Evolutionary conservation across 2,888 invertebrate genomes (phyloP).

Genomic region (Cheiracanthium punctorium): DNA sequence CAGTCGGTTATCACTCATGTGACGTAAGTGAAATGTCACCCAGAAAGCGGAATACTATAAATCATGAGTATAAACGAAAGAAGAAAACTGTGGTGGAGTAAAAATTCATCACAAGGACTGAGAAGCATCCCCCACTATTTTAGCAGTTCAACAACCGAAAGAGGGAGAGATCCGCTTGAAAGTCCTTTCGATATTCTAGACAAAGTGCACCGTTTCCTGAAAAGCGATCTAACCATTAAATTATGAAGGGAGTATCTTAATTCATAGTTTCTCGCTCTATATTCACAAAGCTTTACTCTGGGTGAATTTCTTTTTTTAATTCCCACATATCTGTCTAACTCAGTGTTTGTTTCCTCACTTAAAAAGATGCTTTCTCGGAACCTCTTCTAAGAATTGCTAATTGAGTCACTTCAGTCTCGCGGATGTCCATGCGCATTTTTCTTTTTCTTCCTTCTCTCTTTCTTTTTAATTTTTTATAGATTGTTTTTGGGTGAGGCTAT

Average conservation of each 20-base stretch:
- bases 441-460: background rate
- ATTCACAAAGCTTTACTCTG: constrained; percentile 44
- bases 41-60: too few species aligned
- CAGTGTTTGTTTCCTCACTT: constrained; percentile 63
- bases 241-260: constrained; percentile 64
- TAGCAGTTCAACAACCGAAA: constrained; percentile 57
- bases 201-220: constrained; percentile 52
- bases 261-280: constrained; percentile 36
- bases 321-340: constrained; percentile 40
- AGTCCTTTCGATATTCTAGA: constrained; percentile 63
- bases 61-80: too few species aligned
- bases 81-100: too few species aligned
- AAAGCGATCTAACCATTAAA: constrained; percentile 64
- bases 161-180: constrained; percentile 34
- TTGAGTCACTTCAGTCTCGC: constrained; percentile 52
- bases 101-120: too few species aligned
- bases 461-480: too few species aligned
- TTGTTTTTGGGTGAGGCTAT: background rate
- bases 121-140: background rate
- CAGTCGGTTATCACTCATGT: too few species aligned
- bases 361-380: constrained; percentile 39
- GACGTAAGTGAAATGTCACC: too few species aligned
- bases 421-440: constrained; percentile 46
- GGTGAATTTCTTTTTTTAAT: constrained; percentile 38
- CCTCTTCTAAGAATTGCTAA: constrained; percentile 56